A percentile compares a stretch with the other conserved stretches of the same genome.
These are phyloP conservation scores for Oncopodura yosiiana DNA, from an alignment of 1,140 invertebrate genomes.

Conservation along the genomic window DNA sequence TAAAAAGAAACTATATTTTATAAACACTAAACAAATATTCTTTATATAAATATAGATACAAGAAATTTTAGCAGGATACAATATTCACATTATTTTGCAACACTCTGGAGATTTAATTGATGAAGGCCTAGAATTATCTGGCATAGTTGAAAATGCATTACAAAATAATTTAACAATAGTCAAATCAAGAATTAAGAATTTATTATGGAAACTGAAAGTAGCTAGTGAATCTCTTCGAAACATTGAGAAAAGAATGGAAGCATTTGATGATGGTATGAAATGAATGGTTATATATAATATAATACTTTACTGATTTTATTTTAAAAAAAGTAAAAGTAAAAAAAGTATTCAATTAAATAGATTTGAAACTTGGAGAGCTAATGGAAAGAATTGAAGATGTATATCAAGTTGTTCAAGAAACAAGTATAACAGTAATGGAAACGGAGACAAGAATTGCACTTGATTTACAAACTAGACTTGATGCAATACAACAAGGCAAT, in stretches of 20 bases:
- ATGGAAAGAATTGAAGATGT: constrained; percentile 22
- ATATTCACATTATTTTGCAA: neutral
- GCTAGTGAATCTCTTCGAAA: constrained; percentile 18
- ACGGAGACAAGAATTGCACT: constrained; percentile 12
- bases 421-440: constrained; percentile 9
- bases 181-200: constrained; percentile 1
- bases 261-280: constrained; percentile 15
- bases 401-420: constrained; percentile 6
- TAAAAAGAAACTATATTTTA: no score
- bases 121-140: constrained; percentile 4
- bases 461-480: constrained; percentile 11
- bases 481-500: constrained; percentile 12
- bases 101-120: constrained; percentile 8
- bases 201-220: constrained; percentile 14
- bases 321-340: neutral
- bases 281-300: neutral
- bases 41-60: neutral
- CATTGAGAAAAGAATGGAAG: constrained; percentile 13
- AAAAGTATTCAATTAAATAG: neutral
- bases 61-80: neutral
- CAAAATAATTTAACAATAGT: constrained; percentile 1
- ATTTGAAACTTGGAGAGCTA: constrained; percentile 21
- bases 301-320: neutral
- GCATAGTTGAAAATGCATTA: constrained; percentile 11
- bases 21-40: no score